phyloP scores from a whole-genome alignment of 2,888 invertebrate genomes.

The Mimumesa dahlbomi region DNA sequence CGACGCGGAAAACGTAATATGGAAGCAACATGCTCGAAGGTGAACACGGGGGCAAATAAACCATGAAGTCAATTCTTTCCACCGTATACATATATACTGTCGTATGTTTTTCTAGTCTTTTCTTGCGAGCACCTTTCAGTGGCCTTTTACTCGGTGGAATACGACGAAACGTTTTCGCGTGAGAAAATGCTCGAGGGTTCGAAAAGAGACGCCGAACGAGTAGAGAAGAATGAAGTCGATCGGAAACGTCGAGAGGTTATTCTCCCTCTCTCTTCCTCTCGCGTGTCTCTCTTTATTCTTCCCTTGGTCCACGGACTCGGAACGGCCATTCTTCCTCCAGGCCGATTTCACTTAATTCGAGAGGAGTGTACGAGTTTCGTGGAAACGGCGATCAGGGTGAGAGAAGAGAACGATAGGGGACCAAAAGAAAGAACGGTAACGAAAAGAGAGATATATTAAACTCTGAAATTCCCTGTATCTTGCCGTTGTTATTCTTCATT shows the following conservation, averaged over 20 bases:
- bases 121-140: slow-evolving; percentile 8
- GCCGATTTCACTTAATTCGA: slow-evolving; percentile 67
- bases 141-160: slow-evolving; percentile 29
- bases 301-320: slow-evolving; percentile 40
- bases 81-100: neutral
- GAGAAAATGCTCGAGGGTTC: slow-evolving; percentile 62
- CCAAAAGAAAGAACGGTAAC: slow-evolving; percentile 17
- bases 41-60: slow-evolving; percentile 41
- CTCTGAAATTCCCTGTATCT: slow-evolving; percentile 22
- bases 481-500: slow-evolving; percentile 38
- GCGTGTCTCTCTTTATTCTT: neutral
- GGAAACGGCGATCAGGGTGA: slow-evolving; percentile 36
- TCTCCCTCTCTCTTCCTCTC: slow-evolving; percentile 32
- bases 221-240: slow-evolving; percentile 63
- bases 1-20: slow-evolving; percentile 50
- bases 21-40: slow-evolving; percentile 31
- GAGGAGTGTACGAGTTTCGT: slow-evolving; percentile 67
- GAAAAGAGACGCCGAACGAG: slow-evolving; percentile 34
- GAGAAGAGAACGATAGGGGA: neutral
- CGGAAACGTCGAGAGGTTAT: slow-evolving; percentile 65
- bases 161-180: slow-evolving; percentile 63
- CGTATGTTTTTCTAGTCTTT: slow-evolving; percentile 15
- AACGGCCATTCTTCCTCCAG: slow-evolving; percentile 61
- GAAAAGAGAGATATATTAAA: slow-evolving; percentile 25
- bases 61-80: slow-evolving; percentile 34